Conservation (phyloP, 37 sponge, comb jelly and placozoan species). For the Spongilla lacustris region DNA sequence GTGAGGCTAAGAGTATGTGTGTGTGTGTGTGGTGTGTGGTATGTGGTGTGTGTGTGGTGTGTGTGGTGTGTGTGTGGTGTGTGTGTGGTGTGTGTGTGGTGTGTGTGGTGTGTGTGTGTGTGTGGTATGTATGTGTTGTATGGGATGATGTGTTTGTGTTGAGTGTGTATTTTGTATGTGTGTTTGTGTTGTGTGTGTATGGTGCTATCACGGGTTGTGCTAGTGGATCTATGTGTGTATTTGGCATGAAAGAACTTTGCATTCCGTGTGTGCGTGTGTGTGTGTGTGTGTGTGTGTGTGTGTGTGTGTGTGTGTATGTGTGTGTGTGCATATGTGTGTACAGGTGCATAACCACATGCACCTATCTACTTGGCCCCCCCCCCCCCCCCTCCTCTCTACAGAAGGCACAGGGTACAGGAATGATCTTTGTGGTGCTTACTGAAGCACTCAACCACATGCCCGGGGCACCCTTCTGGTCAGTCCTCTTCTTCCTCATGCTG, state of each 20-base stretch:
- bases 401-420: slow-evolving; percentile 87
- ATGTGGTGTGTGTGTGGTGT: slow-evolving; percentile 25
- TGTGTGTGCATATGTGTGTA: neutral
- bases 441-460: slow-evolving; percentile 83
- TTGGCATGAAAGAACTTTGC: too few relatives aligned
- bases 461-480: slow-evolving; percentile 87
- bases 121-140: slow-evolving; percentile 12
- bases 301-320: slow-evolving; percentile 24
- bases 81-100: slow-evolving; percentile 26
- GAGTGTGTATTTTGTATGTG: slow-evolving; percentile 17
- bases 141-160: too few relatives aligned
- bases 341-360: neutral
- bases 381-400: neutral
- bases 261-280: too few relatives aligned
- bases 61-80: neutral
- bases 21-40: slow-evolving; percentile 6
- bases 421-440: slow-evolving; percentile 90
- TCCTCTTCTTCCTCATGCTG: slow-evolving; percentile 97
- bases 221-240: too few relatives aligned
- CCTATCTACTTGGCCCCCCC: neutral
- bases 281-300: too few relatives aligned
- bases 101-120: neutral
- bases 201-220: too few relatives aligned
- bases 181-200: neutral
- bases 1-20: slow-evolving; percentile 25